Percentiles rank a stretch among this genome's conserved stretches.
Evolutionary conservation across 2,797 vertebrate genomes (phyloP).

Genomic region (Clarias pachynema): DNA sequence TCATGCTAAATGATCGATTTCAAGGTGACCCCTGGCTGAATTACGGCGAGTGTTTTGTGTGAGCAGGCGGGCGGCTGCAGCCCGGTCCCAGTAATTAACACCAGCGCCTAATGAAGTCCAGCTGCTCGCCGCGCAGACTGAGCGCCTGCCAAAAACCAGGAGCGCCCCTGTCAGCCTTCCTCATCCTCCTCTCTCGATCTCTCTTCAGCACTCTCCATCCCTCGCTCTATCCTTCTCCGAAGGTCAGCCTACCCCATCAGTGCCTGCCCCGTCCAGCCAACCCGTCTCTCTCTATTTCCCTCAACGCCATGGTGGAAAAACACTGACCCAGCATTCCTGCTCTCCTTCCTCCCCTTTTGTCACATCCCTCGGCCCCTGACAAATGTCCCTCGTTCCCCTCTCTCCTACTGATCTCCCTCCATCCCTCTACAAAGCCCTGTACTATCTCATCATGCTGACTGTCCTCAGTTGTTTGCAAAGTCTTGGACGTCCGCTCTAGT

Average conservation of each 20-base stretch:
- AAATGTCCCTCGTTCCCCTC: conserved; percentile 34
- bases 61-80: conserved; percentile 72
- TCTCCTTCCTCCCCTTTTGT: conserved; percentile 19
- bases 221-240: conserved; percentile 46
- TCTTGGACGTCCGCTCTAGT: conserved; percentile 15
- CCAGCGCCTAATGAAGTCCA: conserved; percentile 97
- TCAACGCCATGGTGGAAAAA: not conserved
- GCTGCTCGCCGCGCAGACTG: conserved; percentile 86
- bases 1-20: conserved; percentile 71
- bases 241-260: conserved; percentile 53
- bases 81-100: conserved; percentile 93
- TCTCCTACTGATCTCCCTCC: conserved; percentile 33
- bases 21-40: conserved; percentile 84
- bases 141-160: conserved; percentile 81
- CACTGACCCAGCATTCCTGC: conserved; percentile 42
- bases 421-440: not conserved
- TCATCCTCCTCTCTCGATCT: conserved; percentile 55
- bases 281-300: conserved; percentile 16
- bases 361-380: conserved; percentile 33
- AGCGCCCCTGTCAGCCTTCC: conserved; percentile 63
- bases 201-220: conserved; percentile 49
- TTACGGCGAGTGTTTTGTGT: conserved; percentile 76
- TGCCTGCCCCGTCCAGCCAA: conserved; percentile 37
- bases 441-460: conserved; percentile 22
- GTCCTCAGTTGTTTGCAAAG: conserved; percentile 4